Evolutionary conservation across 2,888 invertebrate species (phyloP), one percentile per base, ranked within the genome.

Genomic region (Gymnocheta viridis): DNA sequence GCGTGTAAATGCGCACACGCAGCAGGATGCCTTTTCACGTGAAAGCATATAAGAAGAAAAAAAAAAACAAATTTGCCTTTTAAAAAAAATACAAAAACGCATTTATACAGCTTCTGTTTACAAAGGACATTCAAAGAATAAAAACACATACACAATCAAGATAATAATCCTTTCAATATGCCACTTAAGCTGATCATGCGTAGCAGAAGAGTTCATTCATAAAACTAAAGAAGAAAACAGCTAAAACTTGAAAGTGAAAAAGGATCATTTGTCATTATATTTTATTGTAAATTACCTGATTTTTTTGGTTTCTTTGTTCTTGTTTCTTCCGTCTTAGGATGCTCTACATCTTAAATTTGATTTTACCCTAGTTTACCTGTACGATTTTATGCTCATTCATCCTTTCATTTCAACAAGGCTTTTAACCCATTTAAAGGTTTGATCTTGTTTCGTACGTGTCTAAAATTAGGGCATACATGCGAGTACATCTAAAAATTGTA

Each of bases 141-240:
- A 38, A 69, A 9, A 60, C 32, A 76, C 47, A 58, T 12, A 62
- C 62, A 72, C 24, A 86, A 84, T 70, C 79, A 60, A 85, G 86
- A 88, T 88, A 86, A 87, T 91, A 91, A 91, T 91, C 91, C 91
- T 90, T 91, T 91, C 90, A 91, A 89, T 91, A 90, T 87, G 90
- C 89, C 91, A 90, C 91, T 91, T 91, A 91, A 91, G 91, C 91
- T 88, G 91, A 91, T 91, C 91, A 91, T 89, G 89, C 90, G 87
- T 89, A 88, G 87, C 88, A 87, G 56, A 86, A 83, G 79, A 85
- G 79, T 83, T 86, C 87, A 86, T 86, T 86, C 86, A 79, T 22
- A 77, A 9, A 47, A 38, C 2, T 12, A 12, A 17, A 51, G 17
- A 38, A 38, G 5, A 58, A 12, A 32, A 64, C 32, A 35, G 66